Evolutionary conservation across 1,140 invertebrate species (phyloP), one percentile per base, ranked within the genome.

Genomic region (Paracyclopina nana): DNA sequence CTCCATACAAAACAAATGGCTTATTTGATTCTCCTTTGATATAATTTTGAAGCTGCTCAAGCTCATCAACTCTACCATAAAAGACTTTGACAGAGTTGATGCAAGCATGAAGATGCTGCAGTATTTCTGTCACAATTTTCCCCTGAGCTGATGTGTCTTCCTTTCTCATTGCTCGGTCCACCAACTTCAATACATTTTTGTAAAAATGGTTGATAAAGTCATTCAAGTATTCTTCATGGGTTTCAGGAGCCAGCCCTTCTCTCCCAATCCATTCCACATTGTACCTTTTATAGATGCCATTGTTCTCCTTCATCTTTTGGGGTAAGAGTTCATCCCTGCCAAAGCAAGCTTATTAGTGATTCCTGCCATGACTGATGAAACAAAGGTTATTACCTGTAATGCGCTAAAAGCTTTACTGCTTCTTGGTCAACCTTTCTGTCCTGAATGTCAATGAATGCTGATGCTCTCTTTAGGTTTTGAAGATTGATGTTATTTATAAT

Each of bases 401-500:
- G 81, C 6, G 79, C 79, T 11, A 98, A 63, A 11, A 96, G 69
- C 60, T 85, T 85, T 1, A 83, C 78, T 1, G 92, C 86, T 65
- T 97, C 91, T 0, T 80, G 79, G 62, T 97, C 91, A 43, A 96
- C 74, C 61, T 82, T 84, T 56, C 88, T 69, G 62, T 92, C 91
- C 1, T 82, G 72, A 42, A 97, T 90, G 64, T 98, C 92, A 45
- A 97, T 75, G 60, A 94, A 98, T 16, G 92, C 76, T 42, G 82
- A 79, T 1, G 88, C 88, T 62, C 91, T 90, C 58, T 84, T 82
- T 18, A 94, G 65, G 63, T 95, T 88, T 64, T 91, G 86, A 24
- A 95, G 69, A 65, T 96, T 95, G 25, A 98, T 95, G 60, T 96
- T 96, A 64, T 91, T 90, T 60, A 98, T 96, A 62, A 91, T 87